A percentile compares a stretch with the other conserved stretches of the same genome.
Evolutionary conservation across 2,797 vertebrate genomes (phyloP).

Genomic region (Enteromius thamalakanensis): DNA sequence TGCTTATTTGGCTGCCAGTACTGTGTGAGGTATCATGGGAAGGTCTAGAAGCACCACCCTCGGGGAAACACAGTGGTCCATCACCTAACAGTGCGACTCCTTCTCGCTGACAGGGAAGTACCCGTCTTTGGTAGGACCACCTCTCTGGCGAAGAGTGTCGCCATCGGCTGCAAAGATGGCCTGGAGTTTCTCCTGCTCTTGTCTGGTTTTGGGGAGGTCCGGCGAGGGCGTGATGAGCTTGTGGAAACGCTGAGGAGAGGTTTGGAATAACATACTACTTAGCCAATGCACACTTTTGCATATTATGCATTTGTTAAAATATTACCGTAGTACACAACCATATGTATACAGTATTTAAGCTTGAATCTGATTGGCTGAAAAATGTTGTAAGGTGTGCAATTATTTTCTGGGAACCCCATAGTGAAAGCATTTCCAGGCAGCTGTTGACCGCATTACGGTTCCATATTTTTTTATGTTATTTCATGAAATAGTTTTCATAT

Average conservation of each 20-base stretch:
- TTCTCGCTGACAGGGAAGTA: conserved; percentile 76
- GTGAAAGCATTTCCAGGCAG: too few species aligned
- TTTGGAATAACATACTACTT: background rate
- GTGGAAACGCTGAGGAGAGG: conserved; percentile 65
- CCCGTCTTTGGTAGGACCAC: conserved; percentile 68
- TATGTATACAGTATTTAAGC: background rate
- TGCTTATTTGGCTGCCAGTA: conserved; percentile 58
- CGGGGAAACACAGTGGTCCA: conserved; percentile 20
- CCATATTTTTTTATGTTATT: too few species aligned
- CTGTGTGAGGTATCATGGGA: conserved; percentile 68
- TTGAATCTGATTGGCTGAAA: too few species aligned
- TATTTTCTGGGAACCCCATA: too few species aligned
- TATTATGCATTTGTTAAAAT: background rate
- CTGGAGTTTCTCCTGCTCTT: conserved; percentile 72
- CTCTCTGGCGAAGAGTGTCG: conserved; percentile 66
- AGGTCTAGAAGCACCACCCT: conserved; percentile 46
- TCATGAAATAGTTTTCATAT: too few species aligned
- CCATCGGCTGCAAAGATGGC: conserved; percentile 68
- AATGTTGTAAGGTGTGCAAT: too few species aligned
- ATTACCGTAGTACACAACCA: background rate
- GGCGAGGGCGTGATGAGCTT: conserved; percentile 72
- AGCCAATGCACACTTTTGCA: background rate
- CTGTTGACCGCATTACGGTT: too few species aligned
- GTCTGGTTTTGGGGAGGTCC: conserved; percentile 74
- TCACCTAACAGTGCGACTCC: conserved; percentile 74